These are phyloP conservation scores for Lepilemur septentrionalis DNA, from an alignment of 2,797 vertebrate genomes.

Conservation along the genomic window DNA sequence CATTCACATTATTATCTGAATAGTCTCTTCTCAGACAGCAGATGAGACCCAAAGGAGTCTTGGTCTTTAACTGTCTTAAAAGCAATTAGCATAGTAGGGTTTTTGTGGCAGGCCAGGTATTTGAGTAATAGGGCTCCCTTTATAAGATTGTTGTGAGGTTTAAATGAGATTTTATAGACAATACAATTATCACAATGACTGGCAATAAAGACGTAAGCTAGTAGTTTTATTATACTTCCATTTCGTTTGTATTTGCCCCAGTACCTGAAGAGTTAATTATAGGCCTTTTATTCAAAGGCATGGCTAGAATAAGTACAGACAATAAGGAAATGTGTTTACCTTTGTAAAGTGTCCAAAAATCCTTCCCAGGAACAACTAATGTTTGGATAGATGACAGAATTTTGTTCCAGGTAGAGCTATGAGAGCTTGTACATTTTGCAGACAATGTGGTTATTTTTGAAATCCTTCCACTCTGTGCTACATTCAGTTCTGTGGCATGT, in stretches of 20 bases:
- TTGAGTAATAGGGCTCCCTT: background rate
- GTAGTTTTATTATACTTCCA: background rate
- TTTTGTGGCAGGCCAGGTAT: background rate
- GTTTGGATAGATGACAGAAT: slow-evolving; percentile 28
- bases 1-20: background rate
- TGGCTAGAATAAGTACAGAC: background rate
- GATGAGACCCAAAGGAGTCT: background rate
- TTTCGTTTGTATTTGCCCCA: background rate
- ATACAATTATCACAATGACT: background rate
- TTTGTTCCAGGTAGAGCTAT: slow-evolving; percentile 44
- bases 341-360: slow-evolving; percentile 29
- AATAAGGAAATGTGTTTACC: slow-evolving; percentile 16
- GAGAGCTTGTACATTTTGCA: slow-evolving; percentile 28
- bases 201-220: background rate
- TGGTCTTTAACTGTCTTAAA: slow-evolving; percentile 11
- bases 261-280: background rate
- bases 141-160: background rate
- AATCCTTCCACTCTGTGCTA: slow-evolving; percentile 6
- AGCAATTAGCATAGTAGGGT: background rate
- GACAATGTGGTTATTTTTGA: slow-evolving; percentile 36
- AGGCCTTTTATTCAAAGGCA: background rate
- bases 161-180: background rate
- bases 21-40: background rate
- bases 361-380: slow-evolving; percentile 21
- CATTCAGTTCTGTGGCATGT: slow-evolving; percentile 24